Percentiles rank a stretch among this genome's conserved stretches.
These are phyloP conservation scores for Chymomyza procnemis DNA, from an alignment of 2,888 invertebrate genomes.

Conservation along the genomic window DNA sequence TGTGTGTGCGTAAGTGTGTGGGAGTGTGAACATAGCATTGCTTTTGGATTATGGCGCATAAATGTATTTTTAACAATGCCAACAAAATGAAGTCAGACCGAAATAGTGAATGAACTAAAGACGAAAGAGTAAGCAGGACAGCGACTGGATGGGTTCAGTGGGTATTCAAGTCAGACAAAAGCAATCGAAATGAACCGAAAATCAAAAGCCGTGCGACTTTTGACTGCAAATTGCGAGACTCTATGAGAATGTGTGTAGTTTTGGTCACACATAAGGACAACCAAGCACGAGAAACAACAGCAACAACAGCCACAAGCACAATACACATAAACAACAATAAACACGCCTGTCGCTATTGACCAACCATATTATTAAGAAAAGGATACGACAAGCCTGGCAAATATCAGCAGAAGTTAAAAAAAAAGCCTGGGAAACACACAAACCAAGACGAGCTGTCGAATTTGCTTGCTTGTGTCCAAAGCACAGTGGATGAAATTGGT, in stretches of 20 bases:
- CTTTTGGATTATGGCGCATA: constrained; percentile 70
- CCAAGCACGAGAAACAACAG: constrained; percentile 21
- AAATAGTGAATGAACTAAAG: background rate
- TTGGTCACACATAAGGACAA: constrained; percentile 22
- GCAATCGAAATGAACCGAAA: constrained; percentile 50
- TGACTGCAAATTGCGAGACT: constrained; percentile 36
- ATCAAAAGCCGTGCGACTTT: constrained; percentile 41
- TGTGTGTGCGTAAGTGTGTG: constrained; percentile 17
- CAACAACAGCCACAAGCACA: background rate
- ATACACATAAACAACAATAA: constrained; percentile 67
- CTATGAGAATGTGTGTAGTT: background rate
- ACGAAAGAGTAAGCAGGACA: constrained; percentile 1
- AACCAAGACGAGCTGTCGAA: background rate
- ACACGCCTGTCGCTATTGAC: constrained; percentile 56
- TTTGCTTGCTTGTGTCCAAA: background rate
- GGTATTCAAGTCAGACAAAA: constrained; percentile 47
- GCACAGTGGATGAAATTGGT: too few species aligned
- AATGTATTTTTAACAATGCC: constrained; percentile 66
- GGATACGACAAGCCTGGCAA: constrained; percentile 17
- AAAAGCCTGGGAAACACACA: background rate
- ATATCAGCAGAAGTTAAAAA: background rate
- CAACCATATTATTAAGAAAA: constrained; percentile 47
- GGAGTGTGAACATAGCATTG: constrained; percentile 40
- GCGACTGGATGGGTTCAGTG: background rate
- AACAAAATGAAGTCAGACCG: constrained; percentile 1